Base-by-base conservation (phyloP, 2,113 vertebrate genomes). In the Okapia johnstoni region DNA sequence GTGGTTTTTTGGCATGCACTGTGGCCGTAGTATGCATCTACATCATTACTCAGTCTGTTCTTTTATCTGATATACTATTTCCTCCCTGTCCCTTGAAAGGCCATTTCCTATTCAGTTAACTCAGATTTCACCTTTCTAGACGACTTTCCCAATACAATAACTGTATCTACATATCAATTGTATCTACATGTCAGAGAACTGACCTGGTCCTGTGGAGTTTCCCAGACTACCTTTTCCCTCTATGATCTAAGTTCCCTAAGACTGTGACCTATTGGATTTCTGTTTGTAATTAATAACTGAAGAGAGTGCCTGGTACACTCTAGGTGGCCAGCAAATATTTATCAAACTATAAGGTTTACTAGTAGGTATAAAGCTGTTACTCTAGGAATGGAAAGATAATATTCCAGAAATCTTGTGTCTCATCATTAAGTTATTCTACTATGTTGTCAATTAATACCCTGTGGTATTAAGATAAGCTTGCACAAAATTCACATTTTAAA, bases 401-500 rank as follows among this genome's bases (percentile, higher is more conserved):
- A 26, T 40, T 40, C 52, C 54, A 88, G n/a, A 52, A 90, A 73
- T 85, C 77, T 96, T 14, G 33, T 73, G 4, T 55, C 57, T 94
- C 58, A 40, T 33, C 16, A 40, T 55, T 79, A 70, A 30, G 26
- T 84, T 66, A 30, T 50, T 94, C 43, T n/a, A 76, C 26, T n/a
- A 0, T 58, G 1, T 93, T 90, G n/a, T 48, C 66, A 92, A 21
- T 50, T 46, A 60, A 23, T 40, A 95, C 28, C 15, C 26, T 23
- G 11, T 12, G n/a, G 15, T 81, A 52, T 52, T 83, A 90, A 58
- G 30, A 85, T 81, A 81, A 88, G 6, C 50, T 93, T 76, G 6
- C n/a, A 54, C 48, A 86, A 48, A 93, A 89, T 83, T 93, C 52
- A 54, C 46, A 93, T 40, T 61, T 93, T 91, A 77, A 81, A 91